Evolutionary conservation across 2,113 vertebrate genomes (phyloP), one percentile per base, ranked within the genome.

Genomic region (Pionites leucogaster): DNA sequence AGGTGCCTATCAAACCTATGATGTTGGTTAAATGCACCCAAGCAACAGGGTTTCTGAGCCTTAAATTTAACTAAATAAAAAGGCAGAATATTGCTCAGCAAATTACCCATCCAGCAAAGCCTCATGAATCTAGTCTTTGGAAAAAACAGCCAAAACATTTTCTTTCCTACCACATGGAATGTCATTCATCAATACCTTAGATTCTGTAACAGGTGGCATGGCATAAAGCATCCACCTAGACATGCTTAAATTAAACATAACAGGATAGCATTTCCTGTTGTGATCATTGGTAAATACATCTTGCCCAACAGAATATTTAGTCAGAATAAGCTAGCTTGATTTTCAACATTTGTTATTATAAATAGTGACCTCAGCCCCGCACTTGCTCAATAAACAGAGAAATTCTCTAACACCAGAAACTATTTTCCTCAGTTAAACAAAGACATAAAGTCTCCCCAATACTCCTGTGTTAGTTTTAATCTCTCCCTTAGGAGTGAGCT

Each of bases 131-230:
- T 27, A 27, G 9, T 28, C 41, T 52, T 80, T 3, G 64, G n/a
- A 52, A 88, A 41, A 80, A 46, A 28, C 11, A 81, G 12, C 35
- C 33, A 41, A 31, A 70, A 27, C 20, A 33, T 44, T 70, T 47
- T 13, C 9, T n/a, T 49, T 27, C 3, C 0, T 22, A 47, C 24
- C 29, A 28, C 13, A 2, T 0, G 1, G 28, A 33, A 23, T 1
- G 3, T 6, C 39, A 41, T 33, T 71, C 53, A 9, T 60, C 35
- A 44, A n/a, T 23, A 52, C 42, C 46, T 72, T 17, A 46, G 28
- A n/a, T 41, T 24, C 69, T 44, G 1, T 13, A 75, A 31, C 47
- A 71, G 68, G 77, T 41, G 49, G 47, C 35, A 85, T 27, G 60
- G 49, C 63, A 75, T 10, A 16, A 22, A 82, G 49, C 46, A 10